These are phyloP conservation scores for Hemibagrus wyckioides DNA, from an alignment of 2,113 vertebrate genomes.

Conservation along the genomic window DNA sequence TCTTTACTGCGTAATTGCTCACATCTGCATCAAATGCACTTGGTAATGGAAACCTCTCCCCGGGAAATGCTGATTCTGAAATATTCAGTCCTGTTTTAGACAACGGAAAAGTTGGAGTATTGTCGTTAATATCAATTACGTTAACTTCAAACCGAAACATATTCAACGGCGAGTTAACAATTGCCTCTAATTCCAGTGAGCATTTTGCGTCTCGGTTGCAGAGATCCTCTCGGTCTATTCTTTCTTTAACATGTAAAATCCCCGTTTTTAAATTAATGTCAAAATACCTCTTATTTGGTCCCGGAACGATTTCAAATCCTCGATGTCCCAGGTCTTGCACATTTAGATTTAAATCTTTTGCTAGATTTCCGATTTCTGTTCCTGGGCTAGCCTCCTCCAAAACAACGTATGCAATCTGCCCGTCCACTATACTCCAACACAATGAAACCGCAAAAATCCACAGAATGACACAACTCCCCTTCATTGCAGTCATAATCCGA, in stretches of 20 bases:
- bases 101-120: conserved; percentile 71
- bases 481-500: conserved; percentile 15
- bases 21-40: conserved; percentile 58
- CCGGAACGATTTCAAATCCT: conserved; percentile 62
- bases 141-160: conserved; percentile 66
- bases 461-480: background rate
- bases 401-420: conserved; percentile 52
- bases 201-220: conserved; percentile 65
- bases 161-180: conserved; percentile 68
- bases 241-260: conserved; percentile 65
- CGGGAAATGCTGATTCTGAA: conserved; percentile 54
- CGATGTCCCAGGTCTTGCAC: conserved; percentile 51
- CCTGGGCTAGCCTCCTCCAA: conserved; percentile 48
- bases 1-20: conserved; percentile 66
- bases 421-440: conserved; percentile 8
- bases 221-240: conserved; percentile 69
- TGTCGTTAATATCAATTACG: conserved; percentile 75
- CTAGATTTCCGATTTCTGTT: conserved; percentile 52
- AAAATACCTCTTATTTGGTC: conserved; percentile 59
- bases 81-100: conserved; percentile 57
- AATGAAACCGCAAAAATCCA: conserved; percentile 8
- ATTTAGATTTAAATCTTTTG: conserved; percentile 49
- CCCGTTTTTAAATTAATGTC: conserved; percentile 68
- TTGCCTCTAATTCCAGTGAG: conserved; percentile 66
- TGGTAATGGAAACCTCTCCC: conserved; percentile 56